Conservation (phyloP, 2,797 vertebrate genomes). For the Nothura maculosa region DNA sequence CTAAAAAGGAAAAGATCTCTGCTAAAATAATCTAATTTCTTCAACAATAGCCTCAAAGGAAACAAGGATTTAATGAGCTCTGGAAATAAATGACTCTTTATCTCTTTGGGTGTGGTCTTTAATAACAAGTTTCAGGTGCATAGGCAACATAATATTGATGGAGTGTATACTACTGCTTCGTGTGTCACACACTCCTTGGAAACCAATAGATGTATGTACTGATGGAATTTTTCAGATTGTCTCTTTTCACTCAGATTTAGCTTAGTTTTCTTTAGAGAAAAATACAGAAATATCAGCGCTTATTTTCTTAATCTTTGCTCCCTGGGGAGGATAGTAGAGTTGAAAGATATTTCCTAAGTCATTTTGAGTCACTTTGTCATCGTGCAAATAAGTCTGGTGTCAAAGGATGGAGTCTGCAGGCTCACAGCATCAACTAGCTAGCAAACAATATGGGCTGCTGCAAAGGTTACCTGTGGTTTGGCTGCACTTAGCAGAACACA, state of each 20-base stretch:
- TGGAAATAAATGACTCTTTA: background rate
- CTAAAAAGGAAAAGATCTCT: background rate
- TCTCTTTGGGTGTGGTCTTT: background rate
- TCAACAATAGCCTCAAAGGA: background rate
- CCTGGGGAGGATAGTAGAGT: background rate
- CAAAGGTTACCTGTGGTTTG: slow-evolving; percentile 40
- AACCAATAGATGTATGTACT: background rate
- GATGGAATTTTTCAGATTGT: background rate
- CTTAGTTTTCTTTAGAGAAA: background rate
- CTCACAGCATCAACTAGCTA: background rate
- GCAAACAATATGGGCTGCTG: slow-evolving; percentile 8
- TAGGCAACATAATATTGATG: background rate
- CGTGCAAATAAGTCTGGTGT: background rate
- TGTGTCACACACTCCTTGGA: background rate
- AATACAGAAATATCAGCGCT: background rate
- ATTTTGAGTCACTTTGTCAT: background rate
- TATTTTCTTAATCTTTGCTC: background rate
- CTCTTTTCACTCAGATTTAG: background rate
- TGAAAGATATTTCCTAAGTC: background rate
- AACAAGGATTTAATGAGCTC: background rate
- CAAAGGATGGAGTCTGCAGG: background rate
- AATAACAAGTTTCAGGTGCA: background rate
- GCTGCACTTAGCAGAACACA: background rate
- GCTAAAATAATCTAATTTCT: background rate
- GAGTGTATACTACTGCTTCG: background rate